Evolutionary conservation across 2,113 vertebrate species (phyloP), one percentile per base, ranked within the genome.

Genomic region (Platichthys flesus): DNA sequence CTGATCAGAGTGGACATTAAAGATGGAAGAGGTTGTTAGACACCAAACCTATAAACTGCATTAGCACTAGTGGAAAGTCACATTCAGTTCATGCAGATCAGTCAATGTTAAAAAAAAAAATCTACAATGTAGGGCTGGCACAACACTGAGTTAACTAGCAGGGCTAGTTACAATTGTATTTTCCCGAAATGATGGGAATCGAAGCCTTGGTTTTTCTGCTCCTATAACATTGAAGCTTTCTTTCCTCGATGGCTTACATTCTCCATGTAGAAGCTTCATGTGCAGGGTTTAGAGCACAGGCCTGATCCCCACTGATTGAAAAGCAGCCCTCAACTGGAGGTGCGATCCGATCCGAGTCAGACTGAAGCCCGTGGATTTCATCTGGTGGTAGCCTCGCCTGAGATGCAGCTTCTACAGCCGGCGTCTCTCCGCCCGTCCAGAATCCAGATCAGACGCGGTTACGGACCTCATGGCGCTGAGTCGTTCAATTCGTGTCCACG

Each of bases 311-410:
- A 1, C 21, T 69, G 84, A 79, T 74, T 79, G 78, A 75, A 83
- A 83, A 58, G 71, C 81, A 83, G 69, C 55, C 20, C 42, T n/a
- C 51, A 54, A 87, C 68, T 83, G 74, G 62, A 86, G 73, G 79
- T 85, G 74, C 1, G 67, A 88, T 89, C 74, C 79, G 79, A 49
- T 89, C 81, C 52, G 31, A 79, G 74, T 83, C 67, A 78, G 35
- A 71, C 76, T 86, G 71, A 86, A 86, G 67, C 71, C 75, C 5
- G 3, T 76, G 59, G 81, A 85, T 88, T 85, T 81, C 57, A 57
- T 83, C 57, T 42, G 72, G 74, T 83, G 59, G 67, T 64, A 72
- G 52, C 16, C 69, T 84, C 63, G 85, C 78, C 70, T 80, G 59
- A 84, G 78, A 86, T 35, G 74, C 51, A 69, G 42, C 57, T 23